Base-by-base conservation (phyloP, 2,888 invertebrate species). In the Eucera pruinosa region DNA sequence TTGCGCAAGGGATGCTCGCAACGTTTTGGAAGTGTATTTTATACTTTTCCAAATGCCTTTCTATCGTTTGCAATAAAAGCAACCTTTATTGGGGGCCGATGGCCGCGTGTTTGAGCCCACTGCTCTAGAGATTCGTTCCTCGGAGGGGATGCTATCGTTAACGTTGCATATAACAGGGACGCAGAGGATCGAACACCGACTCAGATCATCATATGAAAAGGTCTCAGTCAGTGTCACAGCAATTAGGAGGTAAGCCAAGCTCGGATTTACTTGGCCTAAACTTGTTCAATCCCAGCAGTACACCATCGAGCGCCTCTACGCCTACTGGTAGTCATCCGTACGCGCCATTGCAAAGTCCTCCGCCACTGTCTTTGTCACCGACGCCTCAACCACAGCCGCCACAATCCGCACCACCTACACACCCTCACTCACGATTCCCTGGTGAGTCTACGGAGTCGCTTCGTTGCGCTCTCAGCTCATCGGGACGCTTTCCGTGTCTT, bases 301-400 rank as follows among this genome's bases (percentile, higher is more conserved):
- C 96, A 76, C 96, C 95, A 86, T 97, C 97, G 81, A 96, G 96
- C 92, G 96, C 97, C 64, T 95, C 96, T 18, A 96, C 96, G 57
- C 96, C 96, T 0, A 95, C 95, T 54, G 95, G 95, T 67, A 96
- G 95, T 90, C 97, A 97, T 93, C 97, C 97, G 0, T 97, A 97
- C 92, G 97, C 97, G 61, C 97, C 97, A 11, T 92, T 97, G 73
- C 96, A 96, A 92, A 96, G 95, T 87, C 96, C 96, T 73, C 92
- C 91, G 45, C 90, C 91, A 48, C 82, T 91, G 33, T 90, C 91
- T 48, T 90, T 91, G 15, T 90, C 91, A 48, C 91, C 92, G 15
- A 86, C 89, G 64, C 88, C 90, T 50, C 84, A 88, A 54, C 88
- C 89, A 33, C 84, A 85, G n/a, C 91, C 90, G 50, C 89, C 90